A percentile compares a stretch with the other conserved stretches of the same genome.
Conservation (phyloP, 2,797 vertebrate species). For the Anomalospiza imberbis region DNA sequence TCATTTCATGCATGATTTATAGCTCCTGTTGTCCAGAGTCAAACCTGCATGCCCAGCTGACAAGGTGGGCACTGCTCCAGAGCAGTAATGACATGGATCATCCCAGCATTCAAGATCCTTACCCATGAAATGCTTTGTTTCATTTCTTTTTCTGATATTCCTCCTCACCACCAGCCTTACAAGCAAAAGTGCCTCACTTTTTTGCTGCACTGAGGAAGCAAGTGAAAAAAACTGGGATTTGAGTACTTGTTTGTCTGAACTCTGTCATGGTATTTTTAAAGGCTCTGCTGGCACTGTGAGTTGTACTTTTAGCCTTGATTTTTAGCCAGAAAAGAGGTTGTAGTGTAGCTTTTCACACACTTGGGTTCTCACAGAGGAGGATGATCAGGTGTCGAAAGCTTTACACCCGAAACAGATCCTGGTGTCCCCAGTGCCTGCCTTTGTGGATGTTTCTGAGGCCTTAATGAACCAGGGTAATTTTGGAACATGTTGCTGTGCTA, state of each 20-base stretch:
- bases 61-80: not conserved
- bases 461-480: not conserved
- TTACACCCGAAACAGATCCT: not conserved
- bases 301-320: not conserved
- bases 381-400: not conserved
- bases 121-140: not conserved
- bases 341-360: not conserved
- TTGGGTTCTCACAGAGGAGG: not conserved
- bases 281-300: not conserved
- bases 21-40: not conserved
- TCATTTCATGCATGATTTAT: fast-evolving
- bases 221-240: not conserved
- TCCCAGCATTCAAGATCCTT: not conserved
- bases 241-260: not conserved
- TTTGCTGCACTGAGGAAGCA: not conserved
- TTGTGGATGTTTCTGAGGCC: not conserved
- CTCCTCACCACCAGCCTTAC: not conserved
- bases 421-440: not conserved
- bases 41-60: not conserved
- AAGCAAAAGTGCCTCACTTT: not conserved
- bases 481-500: fast-evolving
- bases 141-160: not conserved
- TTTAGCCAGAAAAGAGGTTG: not conserved
- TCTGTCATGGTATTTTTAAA: not conserved
- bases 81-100: not conserved